Base-by-base conservation (phyloP, 23 tunicate species). In the Botrylloides violaceus region DNA sequence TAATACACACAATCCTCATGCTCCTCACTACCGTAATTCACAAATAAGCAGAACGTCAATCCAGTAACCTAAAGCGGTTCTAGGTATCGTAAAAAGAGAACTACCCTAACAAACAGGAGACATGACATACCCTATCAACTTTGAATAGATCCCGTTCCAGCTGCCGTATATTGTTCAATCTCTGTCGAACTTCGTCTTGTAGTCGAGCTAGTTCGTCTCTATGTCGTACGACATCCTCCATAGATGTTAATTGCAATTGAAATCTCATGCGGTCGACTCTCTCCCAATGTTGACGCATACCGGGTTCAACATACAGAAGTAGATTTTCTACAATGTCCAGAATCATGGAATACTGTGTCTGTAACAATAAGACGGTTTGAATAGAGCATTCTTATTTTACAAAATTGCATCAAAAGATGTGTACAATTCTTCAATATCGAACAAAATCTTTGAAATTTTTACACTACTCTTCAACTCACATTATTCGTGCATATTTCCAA, bases 231-330 rank as follows among this genome's bases (percentile, higher is more conserved):
- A 80, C 90, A 58, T 90, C 85, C 58, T 90, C 90, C 22, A 83
- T 37, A 35, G 97, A 90, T 24, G 97, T 81, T 73, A 93, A 79
- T 50, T 91, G 98, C 29, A 93, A 71, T 36, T 78, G 77, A 58
- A 86, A 93, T 36, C 85, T 70, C 88, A 81, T 85, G 64, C 85
- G 49, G 22, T 85, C 88, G 50, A 85, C 84, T 21, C 84, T 35
- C 64, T 80, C 88, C 94, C 88, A 79, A 53, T 81, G 80, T 36
- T 85, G 84, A 9, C 81, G 61, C 84, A 93, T 86, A 38, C 93
- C 98, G 20, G 98, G 98, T 59, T 93, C 98, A 49, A 93, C 98
- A 74, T 93, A 81, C 59, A 93, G 89, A 0, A 93, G 74, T 23
- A 93, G 84, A 60, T 93, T 85, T 70, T 93, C 93, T 2, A 93